Evolutionary conservation across 30 jellyfish, hydroid and myxozoan genomes (phyloP).

Genomic region (Catostylus mosaicus): DNA sequence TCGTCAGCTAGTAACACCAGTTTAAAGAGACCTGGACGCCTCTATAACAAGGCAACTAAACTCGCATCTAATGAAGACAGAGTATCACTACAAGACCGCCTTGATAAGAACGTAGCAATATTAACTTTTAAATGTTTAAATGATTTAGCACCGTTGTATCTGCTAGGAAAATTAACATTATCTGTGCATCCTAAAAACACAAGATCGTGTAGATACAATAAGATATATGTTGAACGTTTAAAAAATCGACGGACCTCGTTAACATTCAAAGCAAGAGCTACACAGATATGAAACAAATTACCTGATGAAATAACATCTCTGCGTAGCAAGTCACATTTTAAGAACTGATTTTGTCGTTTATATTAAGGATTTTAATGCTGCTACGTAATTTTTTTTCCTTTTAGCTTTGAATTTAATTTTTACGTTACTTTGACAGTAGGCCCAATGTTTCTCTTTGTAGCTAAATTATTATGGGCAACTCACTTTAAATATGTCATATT

Average conservation of each 20-base stretch:
- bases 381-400: not conserved
- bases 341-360: constrained; percentile 31
- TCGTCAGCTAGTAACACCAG: constrained; percentile 43
- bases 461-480: not conserved
- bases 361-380: no score
- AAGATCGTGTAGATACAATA: constrained; percentile 42
- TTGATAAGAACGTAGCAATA: constrained; percentile 42
- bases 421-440: no score
- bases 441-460: not conserved
- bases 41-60: constrained; percentile 48
- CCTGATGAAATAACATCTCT: constrained; percentile 43
- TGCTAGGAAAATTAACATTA: constrained; percentile 36
- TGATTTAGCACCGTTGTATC: constrained; percentile 46
- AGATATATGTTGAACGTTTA: constrained; percentile 44
- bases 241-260: constrained; percentile 40
- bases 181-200: constrained; percentile 54
- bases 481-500: not conserved
- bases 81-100: constrained; percentile 37
- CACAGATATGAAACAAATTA: constrained; percentile 25
- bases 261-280: constrained; percentile 63
- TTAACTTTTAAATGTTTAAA: constrained; percentile 32
- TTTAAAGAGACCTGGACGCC: constrained; percentile 39
- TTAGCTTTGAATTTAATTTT: not conserved
- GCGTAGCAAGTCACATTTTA: constrained; percentile 14
- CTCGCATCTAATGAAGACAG: constrained; percentile 58